Evolutionary conservation across 2,888 invertebrate genomes (phyloP), one percentile per base, ranked within the genome.

Genomic region (Lycia hirtaria): DNA sequence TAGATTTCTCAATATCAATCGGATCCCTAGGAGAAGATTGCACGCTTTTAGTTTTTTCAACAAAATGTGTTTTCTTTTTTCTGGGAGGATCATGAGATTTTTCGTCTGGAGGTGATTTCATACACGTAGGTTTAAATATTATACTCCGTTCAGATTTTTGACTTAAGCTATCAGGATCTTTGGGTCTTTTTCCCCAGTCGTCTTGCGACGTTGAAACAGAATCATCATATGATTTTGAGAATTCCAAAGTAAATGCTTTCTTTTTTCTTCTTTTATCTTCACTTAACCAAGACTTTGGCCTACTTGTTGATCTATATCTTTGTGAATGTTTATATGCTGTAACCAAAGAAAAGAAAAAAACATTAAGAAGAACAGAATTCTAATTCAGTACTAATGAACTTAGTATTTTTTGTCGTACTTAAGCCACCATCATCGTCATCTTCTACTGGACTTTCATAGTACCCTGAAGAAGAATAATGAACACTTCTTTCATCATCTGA

Each of bases 171-270:
- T 87, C 85, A 2, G 72, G 66, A 14, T 88, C 86, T 68, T 85
- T 89, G 19, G 76, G 59, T 69, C 86, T 88, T 66, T 84, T 86
- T 30, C 78, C 80, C 85, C 90, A 91, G 60, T 90, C 89, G 63
- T 92, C 92, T 81, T 92, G 91, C 12, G 91, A 87, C 32, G 91
- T 91, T 19, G 92, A 92, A 53, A 93, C 90, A 19, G 88, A 87
- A 81, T 93, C 93, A 79, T 93, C 89, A 75, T 94, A 90, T 64
- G 93, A 85, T 81, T 93, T 91, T 52, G 94, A 89, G 85, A 96
- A 94, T 75, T 97, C 96, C 63, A 97, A 87, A 40, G 95, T 96
- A 84, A 97, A 96, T 17, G 94, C 94, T 76, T 95, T 95, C 85
- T 95, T 95, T 74, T 94, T 94, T 58, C 95, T 92, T 62, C 94